Evolutionary conservation across 2,113 vertebrate species (phyloP), one percentile per base, ranked within the genome.

Genomic region (Tautogolabrus adspersus): DNA sequence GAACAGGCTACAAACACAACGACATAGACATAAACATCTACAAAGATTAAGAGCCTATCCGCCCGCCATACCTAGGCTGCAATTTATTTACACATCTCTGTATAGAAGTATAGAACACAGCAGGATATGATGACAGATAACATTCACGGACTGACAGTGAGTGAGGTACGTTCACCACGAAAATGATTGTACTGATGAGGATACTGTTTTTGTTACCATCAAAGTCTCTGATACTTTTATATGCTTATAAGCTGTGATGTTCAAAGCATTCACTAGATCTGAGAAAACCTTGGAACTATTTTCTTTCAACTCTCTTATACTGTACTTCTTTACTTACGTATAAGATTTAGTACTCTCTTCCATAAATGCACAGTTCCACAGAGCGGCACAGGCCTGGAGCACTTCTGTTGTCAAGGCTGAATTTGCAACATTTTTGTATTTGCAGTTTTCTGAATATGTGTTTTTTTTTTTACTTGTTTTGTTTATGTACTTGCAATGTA

Each of bases 51-150:
- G n/a, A n/a, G n/a, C n/a, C n/a, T n/a, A n/a, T n/a, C n/a, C n/a
- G n/a, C n/a, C n/a, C n/a, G n/a, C n/a, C n/a, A n/a, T n/a, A n/a
- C n/a, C n/a, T 4, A 81, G 61, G 77, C 76, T 46, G 49, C 26
- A 47, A 56, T 61, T 38, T 69, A 55, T 76, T 75, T 62, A 75
- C 58, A 64, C 70, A 64, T 72, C 68, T 73, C 15, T 56, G 51
- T 22, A 37, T 5, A 60, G 61, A 60, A 21, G 26, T 26, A 16
- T 58, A 54, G 64, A 52, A 66, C 12, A 40, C 59, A 55, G 34
- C 22, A 59, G 56, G 47, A 30, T 19, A 79, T 67, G 64, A 13
- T 79, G 77, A 73, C 75, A 47, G 81, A 84, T 76, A 16, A 62
- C 37, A 64, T 78, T 78, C 57, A 68, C 68, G 63, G 38, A 51